Evolutionary conservation across 2,888 invertebrate genomes (phyloP).

Genomic region (Hipparchia semele): DNA sequence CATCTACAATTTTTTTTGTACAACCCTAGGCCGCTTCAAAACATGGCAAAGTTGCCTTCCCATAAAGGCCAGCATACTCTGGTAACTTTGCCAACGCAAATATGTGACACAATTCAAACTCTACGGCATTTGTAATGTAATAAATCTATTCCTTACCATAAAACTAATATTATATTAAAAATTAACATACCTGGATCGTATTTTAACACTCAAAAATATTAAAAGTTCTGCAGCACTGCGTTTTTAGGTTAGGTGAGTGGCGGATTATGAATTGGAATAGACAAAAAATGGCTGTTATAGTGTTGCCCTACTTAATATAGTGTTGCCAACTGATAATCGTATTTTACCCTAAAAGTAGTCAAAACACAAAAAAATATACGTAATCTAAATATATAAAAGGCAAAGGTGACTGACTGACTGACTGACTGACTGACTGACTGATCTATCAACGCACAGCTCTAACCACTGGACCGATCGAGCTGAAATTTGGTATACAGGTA

Average conservation of each 20-base stretch:
- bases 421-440: too few relatives aligned
- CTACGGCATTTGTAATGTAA: not conserved
- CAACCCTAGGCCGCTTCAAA: slow-evolving; percentile 1
- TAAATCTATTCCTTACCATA: not conserved
- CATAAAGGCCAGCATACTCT: not conserved
- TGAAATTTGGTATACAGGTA: too few relatives aligned
- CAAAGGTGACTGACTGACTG: too few relatives aligned
- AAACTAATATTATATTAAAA: not conserved
- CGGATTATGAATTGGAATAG: not conserved
- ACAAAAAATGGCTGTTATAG: slow-evolving; percentile 5
- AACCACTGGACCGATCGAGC: too few relatives aligned
- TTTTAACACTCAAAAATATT: not conserved
- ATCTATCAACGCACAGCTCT: too few relatives aligned
- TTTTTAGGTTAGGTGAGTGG: not conserved
- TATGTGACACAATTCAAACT: slow-evolving; percentile 10
- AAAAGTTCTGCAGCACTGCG: slow-evolving; percentile 6
- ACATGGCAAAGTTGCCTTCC: too few relatives aligned
- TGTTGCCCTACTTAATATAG: not conserved
- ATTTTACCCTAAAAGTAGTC: slow-evolving; percentile 4
- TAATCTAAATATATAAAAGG: too few relatives aligned
- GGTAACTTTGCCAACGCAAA: slow-evolving; percentile 13
- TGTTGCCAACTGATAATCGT: slow-evolving; percentile 13
- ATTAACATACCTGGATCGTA: not conserved
- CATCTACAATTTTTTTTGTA: slow-evolving; percentile 25
- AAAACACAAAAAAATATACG: slow-evolving; percentile 6